A percentile compares a stretch with the other conserved stretches of the same genome.
Evolutionary conservation across 2,888 invertebrate genomes (phyloP).

Genomic region (Euclidia mi): DNA sequence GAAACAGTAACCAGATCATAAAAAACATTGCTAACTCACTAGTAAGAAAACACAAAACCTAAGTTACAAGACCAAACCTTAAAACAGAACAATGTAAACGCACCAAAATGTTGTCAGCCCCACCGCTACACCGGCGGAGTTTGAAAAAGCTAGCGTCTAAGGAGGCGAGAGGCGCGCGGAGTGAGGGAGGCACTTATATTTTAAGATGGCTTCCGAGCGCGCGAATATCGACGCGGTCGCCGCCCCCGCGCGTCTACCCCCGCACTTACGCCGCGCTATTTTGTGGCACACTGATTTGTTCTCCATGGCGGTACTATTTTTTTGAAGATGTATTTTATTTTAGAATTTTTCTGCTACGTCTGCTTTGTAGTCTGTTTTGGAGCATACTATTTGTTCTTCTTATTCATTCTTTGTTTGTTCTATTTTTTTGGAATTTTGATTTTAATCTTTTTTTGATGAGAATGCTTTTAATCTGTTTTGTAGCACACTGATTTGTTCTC

Average conservation of each 20-base stretch:
- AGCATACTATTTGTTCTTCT: no score
- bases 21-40: no score
- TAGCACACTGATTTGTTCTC: no score
- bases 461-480: no score
- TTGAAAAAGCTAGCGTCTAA: conserved; percentile 87
- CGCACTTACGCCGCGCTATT: conserved; percentile 70
- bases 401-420: no score
- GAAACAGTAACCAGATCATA: no score
- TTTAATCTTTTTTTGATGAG: no score
- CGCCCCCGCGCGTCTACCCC: conserved; percentile 61
- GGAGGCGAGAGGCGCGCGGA: conserved; percentile 72
- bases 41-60: no score
- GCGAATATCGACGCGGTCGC: conserved; percentile 85
- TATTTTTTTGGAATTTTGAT: no score
- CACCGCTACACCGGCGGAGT: conserved; percentile 70
- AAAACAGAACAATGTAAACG: neutral
- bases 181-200: conserved; percentile 79
- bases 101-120: conserved; percentile 72
- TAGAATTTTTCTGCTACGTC: neutral
- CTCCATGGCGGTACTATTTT: conserved; percentile 27
- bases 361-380: no score
- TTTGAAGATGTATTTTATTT: conserved; percentile 16
- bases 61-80: no score
- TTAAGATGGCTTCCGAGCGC: conserved; percentile 89
- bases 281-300: conserved; percentile 68